Base-by-base conservation (phyloP, 2,888 invertebrate genomes). In the Caenorhabditis uteleia region DNA sequence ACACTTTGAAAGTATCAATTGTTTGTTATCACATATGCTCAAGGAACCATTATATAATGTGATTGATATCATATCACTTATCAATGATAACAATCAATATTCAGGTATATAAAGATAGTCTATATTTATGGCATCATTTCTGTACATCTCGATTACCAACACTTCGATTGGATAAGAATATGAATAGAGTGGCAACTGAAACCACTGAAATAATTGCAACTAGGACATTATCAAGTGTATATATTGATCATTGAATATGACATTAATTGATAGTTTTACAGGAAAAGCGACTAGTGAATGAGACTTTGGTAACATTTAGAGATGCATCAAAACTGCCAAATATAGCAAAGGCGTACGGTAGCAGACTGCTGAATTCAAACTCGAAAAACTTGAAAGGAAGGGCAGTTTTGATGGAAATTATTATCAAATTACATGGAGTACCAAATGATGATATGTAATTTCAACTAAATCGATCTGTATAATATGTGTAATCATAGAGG, bases 1-100 rank as follows among this genome's bases (percentile, higher is more conserved):
- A 8, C 31, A 57, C 33, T 55, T 70, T 21, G 68, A 68, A 26
- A 58, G 55, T 25, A 54, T 65, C 18, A 61, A 47, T 29, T 68
- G 57, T 26, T 43, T 70, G 10, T 26, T 70, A 16, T 50, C 54
- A 43, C 64, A 61, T 38, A 16, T 67, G n/a, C 49, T 68, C 16
- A 60, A 65, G 39, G 70, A 70, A 21, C 57, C 65, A 5, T 53
- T 70, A 7, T 51, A 42, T 38, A 43, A 40, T 20, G 61, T 61
- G 12, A 47, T 43, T 43, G 5, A n/a, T n/a, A n/a, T n/a, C n/a
- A n/a, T n/a, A n/a, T n/a, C n/a, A n/a, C n/a, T n/a, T n/a, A n/a
- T n/a, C n/a, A n/a, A n/a, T n/a, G n/a, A n/a, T n/a, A n/a, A n/a
- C n/a, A 7, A 25, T 18, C 8, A 34, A 34, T 34, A 56, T 64